Evolutionary conservation across 2,797 vertebrate species (phyloP).

Genomic region (Tapirus indicus): DNA sequence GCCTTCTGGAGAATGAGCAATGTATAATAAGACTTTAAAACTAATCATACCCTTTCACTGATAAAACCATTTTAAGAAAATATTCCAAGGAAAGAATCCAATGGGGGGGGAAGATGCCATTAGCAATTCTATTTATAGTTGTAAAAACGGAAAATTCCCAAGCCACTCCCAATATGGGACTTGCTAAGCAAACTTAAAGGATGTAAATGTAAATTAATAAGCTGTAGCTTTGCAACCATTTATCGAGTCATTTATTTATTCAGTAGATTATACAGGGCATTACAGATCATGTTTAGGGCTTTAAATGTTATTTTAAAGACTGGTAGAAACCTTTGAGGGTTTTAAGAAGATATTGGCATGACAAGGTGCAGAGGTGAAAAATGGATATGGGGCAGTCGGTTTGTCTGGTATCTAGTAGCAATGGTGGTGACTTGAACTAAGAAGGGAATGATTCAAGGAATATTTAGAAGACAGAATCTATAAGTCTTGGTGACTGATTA

Average conservation of each 20-base stretch:
- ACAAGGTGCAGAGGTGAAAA: neutral
- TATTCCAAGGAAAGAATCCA: constrained; percentile 38
- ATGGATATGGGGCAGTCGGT: neutral
- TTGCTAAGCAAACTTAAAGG: neutral
- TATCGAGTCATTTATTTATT: neutral
- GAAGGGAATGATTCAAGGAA: neutral
- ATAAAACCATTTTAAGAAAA: constrained; percentile 2
- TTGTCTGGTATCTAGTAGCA: too few species aligned
- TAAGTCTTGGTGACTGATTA: neutral
- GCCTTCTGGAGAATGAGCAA: neutral
- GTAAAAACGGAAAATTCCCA: constrained; percentile 35
- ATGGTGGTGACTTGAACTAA: neutral
- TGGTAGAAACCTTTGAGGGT: neutral
- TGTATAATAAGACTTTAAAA: constrained; percentile 10
- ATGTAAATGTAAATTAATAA: neutral
- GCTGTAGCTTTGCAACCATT: neutral
- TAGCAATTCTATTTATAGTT: constrained; percentile 45
- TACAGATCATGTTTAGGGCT: neutral
- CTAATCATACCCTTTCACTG: constrained; percentile 51
- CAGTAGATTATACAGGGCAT: neutral
- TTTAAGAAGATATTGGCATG: neutral
- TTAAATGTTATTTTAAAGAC: neutral
- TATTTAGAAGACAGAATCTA: neutral
- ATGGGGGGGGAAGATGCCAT: neutral
- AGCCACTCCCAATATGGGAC: neutral